phyloP scores from a whole-genome alignment of 2,888 invertebrate genomes.

The Microchrysa polita region DNA sequence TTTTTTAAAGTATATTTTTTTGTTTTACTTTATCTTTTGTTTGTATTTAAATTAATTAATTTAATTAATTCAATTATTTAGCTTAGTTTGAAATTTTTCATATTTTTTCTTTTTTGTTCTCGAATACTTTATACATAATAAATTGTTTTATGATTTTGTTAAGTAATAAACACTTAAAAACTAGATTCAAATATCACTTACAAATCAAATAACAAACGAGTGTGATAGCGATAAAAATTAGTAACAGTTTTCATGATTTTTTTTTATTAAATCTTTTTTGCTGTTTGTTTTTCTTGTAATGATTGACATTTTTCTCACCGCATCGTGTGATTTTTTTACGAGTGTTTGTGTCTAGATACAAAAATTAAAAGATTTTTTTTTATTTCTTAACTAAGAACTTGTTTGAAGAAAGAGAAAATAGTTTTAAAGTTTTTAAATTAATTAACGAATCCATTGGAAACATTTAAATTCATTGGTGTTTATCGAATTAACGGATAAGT shows the following conservation, averaged over 20 bases:
- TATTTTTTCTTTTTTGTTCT: slow-evolving; percentile 46
- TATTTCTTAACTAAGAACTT: too few relatives aligned
- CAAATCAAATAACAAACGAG: slow-evolving; percentile 41
- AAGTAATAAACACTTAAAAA: slow-evolving; percentile 41
- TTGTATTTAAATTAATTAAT: slow-evolving; percentile 40
- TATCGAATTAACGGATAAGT: neutral
- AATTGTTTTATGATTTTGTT: slow-evolving; percentile 24
- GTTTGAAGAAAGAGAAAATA: too few relatives aligned
- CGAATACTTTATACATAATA: slow-evolving; percentile 30
- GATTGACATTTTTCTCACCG: too few relatives aligned
- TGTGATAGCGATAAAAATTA: slow-evolving; percentile 8
- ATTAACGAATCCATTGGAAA: too few relatives aligned
- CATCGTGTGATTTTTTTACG: too few relatives aligned
- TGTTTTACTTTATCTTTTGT: slow-evolving; percentile 47
- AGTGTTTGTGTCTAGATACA: too few relatives aligned
- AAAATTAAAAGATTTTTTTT: too few relatives aligned
- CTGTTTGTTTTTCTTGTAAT: too few relatives aligned
- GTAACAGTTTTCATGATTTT: neutral
- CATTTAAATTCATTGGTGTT: neutral
- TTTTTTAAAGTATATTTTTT: slow-evolving; percentile 10
- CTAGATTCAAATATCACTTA: slow-evolving; percentile 33
- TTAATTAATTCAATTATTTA: slow-evolving; percentile 53
- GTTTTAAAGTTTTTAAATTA: too few relatives aligned
- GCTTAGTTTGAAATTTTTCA: slow-evolving; percentile 38
- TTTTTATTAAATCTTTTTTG: too few relatives aligned